phyloP scores from a whole-genome alignment of 1,140 invertebrate species.

The Archivesica marissinica region DNA sequence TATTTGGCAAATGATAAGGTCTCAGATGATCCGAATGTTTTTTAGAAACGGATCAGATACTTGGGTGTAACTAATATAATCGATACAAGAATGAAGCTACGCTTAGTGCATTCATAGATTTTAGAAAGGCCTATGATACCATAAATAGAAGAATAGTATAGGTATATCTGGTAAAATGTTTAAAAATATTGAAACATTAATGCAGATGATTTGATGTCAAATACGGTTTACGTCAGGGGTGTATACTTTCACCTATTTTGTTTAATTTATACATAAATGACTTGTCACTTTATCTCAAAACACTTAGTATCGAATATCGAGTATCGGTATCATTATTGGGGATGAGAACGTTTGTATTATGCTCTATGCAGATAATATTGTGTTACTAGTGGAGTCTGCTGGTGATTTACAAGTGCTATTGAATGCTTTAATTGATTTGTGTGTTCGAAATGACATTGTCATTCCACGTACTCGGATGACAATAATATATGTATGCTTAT shows the following conservation, averaged over 20 bases:
- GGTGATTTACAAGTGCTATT: neutral
- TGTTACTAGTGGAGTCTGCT: neutral
- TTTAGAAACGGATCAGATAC: slow-evolving; percentile 27
- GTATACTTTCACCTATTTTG: slow-evolving; percentile 29
- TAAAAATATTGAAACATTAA: neutral
- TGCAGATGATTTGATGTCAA: slow-evolving; percentile 34
- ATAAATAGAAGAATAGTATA: neutral
- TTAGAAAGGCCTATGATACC: slow-evolving; percentile 8
- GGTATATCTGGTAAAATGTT: slow-evolving; percentile 12
- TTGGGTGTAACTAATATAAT: neutral
- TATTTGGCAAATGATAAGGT: slow-evolving; percentile 25
- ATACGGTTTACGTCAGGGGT: slow-evolving; percentile 7
- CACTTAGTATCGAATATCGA: no score
- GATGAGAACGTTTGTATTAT: slow-evolving; percentile 17
- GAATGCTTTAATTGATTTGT: slow-evolving; percentile 16
- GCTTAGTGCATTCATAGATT: neutral
- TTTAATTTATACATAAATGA: slow-evolving; percentile 37
- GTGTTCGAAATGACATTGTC: neutral
- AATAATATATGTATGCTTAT: no score
- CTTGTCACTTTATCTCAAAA: slow-evolving; percentile 5
- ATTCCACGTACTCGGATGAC: no score
- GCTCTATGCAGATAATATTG: slow-evolving; percentile 36
- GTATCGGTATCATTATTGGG: neutral
- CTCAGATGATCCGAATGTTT: neutral
- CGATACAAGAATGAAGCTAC: neutral